Conservation (phyloP, 2,888 invertebrate genomes). For the Cephus sareptanus region DNA sequence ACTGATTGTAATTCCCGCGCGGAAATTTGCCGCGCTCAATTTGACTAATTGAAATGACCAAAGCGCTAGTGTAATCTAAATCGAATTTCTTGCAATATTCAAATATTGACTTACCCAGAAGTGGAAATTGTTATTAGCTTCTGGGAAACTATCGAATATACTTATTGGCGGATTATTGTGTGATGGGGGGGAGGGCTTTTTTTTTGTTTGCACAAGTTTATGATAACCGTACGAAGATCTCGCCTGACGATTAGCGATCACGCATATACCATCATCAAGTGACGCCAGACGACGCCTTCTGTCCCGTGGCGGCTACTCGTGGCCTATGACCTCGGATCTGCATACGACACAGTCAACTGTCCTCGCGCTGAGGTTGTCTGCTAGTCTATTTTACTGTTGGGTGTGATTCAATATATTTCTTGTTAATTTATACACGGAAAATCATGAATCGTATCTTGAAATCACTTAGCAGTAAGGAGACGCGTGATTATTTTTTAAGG, state of each 20-base stretch:
- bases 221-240: background rate
- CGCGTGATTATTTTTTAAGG: constrained; percentile 89
- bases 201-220: constrained; percentile 12
- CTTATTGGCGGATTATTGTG: background rate
- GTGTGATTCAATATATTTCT: background rate
- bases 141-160: background rate
- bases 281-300: background rate
- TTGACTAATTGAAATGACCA: no score
- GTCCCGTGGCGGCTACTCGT: background rate
- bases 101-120: background rate
- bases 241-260: constrained; percentile 8
- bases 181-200: background rate
- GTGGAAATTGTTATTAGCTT: background rate
- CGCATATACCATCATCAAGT: background rate
- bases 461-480: constrained; percentile 82
- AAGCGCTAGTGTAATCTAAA: no score
- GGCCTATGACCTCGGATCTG: constrained; percentile 6
- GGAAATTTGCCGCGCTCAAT: background rate
- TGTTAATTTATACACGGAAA: background rate
- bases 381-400: background rate
- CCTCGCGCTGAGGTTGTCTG: background rate
- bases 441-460: constrained; percentile 57
- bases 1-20: background rate
- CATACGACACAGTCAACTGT: background rate
- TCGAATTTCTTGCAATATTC: background rate